Evolutionary conservation across 2,888 invertebrate species (phyloP).

Genomic region (Periphyllus acericola): DNA sequence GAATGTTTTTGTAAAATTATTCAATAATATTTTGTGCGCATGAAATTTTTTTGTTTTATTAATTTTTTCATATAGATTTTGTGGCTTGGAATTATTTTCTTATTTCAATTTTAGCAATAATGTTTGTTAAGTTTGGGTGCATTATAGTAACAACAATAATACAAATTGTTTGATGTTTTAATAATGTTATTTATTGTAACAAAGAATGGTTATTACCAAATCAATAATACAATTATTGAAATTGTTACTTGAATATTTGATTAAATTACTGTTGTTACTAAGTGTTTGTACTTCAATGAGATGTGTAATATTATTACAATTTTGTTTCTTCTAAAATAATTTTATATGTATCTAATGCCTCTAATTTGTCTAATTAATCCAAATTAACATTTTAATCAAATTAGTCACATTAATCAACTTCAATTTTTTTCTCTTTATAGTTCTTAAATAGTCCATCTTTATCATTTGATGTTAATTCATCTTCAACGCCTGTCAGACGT

Average conservation of each 20-base stretch:
- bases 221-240: background rate
- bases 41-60: background rate
- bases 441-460: constrained; percentile 82
- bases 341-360: constrained; percentile 21
- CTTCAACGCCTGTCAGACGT: constrained; percentile 65
- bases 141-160: constrained; percentile 30
- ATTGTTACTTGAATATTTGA: background rate
- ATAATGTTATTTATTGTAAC: background rate
- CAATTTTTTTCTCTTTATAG: constrained; percentile 66
- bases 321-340: constrained; percentile 9
- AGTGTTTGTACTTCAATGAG: background rate
- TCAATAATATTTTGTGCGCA: background rate
- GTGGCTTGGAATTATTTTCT: constrained; percentile 10
- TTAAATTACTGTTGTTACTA: constrained; percentile 26
- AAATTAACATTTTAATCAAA: too few relatives aligned
- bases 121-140: background rate
- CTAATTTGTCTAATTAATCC: background rate
- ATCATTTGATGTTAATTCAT: constrained; percentile 69
- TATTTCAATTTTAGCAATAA: background rate
- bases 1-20: constrained; percentile 8
- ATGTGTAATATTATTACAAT: constrained; percentile 2
- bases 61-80: background rate
- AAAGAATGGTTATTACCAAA: background rate
- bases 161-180: background rate
- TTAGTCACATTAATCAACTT: constrained; percentile 34